A percentile compares a stretch with the other conserved stretches of the same genome.
Conservation (phyloP, 2,113 vertebrate species). For the Cyphomyrus plagiostoma region DNA sequence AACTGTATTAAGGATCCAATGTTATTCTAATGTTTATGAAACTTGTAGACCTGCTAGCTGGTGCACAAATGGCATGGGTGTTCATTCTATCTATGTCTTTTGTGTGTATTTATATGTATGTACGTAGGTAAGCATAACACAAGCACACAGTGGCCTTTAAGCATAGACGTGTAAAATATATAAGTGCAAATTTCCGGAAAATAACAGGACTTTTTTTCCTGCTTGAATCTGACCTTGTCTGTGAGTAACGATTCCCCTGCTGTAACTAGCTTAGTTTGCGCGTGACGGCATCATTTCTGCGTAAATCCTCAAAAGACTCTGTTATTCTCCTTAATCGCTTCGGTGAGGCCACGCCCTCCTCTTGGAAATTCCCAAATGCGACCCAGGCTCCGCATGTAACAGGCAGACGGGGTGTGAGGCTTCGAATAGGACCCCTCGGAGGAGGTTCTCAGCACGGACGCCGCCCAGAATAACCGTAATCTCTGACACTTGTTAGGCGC, state of each 20-base stretch:
- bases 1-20: background rate
- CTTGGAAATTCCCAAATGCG: background rate
- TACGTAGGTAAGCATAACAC: background rate
- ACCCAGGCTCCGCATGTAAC: background rate
- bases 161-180: background rate
- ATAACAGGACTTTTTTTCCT: background rate
- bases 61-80: background rate
- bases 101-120: background rate
- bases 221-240: background rate
- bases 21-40: background rate
- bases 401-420: background rate
- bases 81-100: background rate
- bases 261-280: background rate
- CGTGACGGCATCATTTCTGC: background rate
- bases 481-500: constrained; percentile 33
- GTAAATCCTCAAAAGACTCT: background rate
- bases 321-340: background rate
- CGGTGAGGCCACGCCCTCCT: background rate
- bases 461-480: constrained; percentile 28
- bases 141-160: background rate
- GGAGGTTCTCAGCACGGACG: constrained; percentile 5
- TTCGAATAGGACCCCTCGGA: background rate
- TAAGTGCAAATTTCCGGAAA: background rate
- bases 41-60: background rate
- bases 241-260: background rate